A percentile compares a stretch with the other conserved stretches of the same genome.
Conservation (phyloP, 2,888 invertebrate species). For the Cerastoderma edule region DNA sequence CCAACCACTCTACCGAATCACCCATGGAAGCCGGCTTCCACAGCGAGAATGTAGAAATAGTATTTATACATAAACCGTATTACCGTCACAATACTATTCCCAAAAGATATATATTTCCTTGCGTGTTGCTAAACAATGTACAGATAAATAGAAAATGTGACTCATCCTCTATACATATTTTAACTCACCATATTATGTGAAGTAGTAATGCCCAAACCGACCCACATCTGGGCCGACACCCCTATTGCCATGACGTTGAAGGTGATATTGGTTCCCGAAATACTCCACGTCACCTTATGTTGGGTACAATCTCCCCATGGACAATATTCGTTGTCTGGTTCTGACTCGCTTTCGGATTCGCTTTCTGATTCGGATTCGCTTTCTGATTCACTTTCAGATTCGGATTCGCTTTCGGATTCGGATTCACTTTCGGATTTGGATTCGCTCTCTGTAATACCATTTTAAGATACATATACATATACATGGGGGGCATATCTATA, state of each 20-base stretch:
- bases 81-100: too few relatives aligned
- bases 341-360: not conserved
- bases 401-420: slow-evolving; percentile 10
- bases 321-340: slow-evolving; percentile 4
- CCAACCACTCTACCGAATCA: too few relatives aligned
- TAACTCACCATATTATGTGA: slow-evolving; percentile 21
- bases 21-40: too few relatives aligned
- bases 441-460: slow-evolving; percentile 81
- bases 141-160: too few relatives aligned
- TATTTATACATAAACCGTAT: too few relatives aligned
- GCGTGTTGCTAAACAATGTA: too few relatives aligned
- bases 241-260: slow-evolving; percentile 47
- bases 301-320: slow-evolving; percentile 3
- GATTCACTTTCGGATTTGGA: slow-evolving; percentile 23
- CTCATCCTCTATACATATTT: too few relatives aligned
- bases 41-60: too few relatives aligned
- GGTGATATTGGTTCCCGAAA: not conserved
- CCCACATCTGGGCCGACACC: slow-evolving; percentile 57
- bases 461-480: too few relatives aligned
- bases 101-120: too few relatives aligned
- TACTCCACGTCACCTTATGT: not conserved
- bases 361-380: not conserved
- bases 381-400: slow-evolving; percentile 12
- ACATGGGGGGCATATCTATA: too few relatives aligned
- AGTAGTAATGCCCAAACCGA: slow-evolving; percentile 22